These are phyloP conservation scores for Lysandra bellargus DNA, from an alignment of 2,888 invertebrate species.

Conservation along the genomic window DNA sequence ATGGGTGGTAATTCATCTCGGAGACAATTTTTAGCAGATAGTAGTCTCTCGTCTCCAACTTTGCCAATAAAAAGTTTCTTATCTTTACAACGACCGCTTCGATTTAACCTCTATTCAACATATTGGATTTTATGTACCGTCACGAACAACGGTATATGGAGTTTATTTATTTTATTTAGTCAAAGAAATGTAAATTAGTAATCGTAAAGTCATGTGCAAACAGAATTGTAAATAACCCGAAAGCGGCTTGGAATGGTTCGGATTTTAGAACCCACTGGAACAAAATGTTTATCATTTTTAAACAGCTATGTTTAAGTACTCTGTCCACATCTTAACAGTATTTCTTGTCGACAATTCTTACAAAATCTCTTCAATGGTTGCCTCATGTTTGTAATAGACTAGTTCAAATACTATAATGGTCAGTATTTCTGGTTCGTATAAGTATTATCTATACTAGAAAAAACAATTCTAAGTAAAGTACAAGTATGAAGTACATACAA, in stretches of 20 bases:
- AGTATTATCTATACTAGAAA: too few relatives aligned
- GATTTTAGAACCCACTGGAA: background rate
- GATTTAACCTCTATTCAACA: slow-evolving; percentile 23
- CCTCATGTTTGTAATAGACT: background rate
- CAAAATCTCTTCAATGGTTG: background rate
- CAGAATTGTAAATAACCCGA: background rate
- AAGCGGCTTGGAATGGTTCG: background rate
- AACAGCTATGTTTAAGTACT: background rate
- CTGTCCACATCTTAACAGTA: background rate
- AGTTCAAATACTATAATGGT: background rate
- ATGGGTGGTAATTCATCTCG: background rate
- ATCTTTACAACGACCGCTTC: slow-evolving; percentile 16
- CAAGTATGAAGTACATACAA: too few relatives aligned
- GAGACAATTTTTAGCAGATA: slow-evolving; percentile 6
- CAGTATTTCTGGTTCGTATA: background rate
- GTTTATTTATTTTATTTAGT: too few relatives aligned
- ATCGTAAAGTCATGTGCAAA: too few relatives aligned
- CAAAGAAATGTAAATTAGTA: too few relatives aligned
- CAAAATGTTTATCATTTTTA: background rate
- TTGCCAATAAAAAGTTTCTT: slow-evolving; percentile 26
- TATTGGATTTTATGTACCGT: slow-evolving; percentile 3
- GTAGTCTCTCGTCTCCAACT: slow-evolving; percentile 10
- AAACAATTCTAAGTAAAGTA: too few relatives aligned
- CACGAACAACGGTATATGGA: background rate
- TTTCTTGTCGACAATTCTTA: background rate